Evolutionary conservation across 2,797 vertebrate species (phyloP).

Genomic region (Astyanax mexicanus): DNA sequence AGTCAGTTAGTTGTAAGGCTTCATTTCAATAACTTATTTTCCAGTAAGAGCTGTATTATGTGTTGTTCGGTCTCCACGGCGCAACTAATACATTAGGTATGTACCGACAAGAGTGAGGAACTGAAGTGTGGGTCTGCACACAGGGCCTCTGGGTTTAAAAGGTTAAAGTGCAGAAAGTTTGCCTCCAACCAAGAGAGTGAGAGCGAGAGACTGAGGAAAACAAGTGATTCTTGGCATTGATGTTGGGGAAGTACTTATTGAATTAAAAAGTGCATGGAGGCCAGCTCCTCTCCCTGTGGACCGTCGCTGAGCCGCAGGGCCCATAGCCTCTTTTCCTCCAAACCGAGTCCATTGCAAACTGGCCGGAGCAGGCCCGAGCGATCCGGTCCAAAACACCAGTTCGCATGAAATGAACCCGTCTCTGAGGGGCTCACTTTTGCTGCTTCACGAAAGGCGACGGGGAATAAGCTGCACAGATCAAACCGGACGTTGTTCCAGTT

Average conservation of each 20-base stretch:
- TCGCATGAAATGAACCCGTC: not conserved
- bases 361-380: conserved; percentile 29
- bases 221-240: conserved; percentile 14
- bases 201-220: conserved; percentile 3
- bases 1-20: too few species aligned
- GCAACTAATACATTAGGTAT: not conserved
- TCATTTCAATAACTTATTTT: too few species aligned
- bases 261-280: conserved; percentile 39
- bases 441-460: not conserved
- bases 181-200: not conserved
- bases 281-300: conserved; percentile 43
- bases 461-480: conserved; percentile 8
- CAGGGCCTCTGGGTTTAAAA: not conserved
- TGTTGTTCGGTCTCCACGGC: not conserved
- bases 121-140: not conserved
- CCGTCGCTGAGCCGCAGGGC: conserved; percentile 28
- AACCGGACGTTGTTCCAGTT: conserved; percentile 23
- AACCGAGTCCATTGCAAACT: conserved; percentile 21
- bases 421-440: not conserved
- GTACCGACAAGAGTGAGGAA: not conserved
- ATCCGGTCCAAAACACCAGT: conserved; percentile 18
- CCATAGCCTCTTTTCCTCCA: conserved; percentile 10
- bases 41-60: too few species aligned
- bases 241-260: conserved; percentile 32
- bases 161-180: conserved; percentile 15